Base-by-base conservation (phyloP, 2,797 vertebrate species). In the Sebastolobus alascanus region DNA sequence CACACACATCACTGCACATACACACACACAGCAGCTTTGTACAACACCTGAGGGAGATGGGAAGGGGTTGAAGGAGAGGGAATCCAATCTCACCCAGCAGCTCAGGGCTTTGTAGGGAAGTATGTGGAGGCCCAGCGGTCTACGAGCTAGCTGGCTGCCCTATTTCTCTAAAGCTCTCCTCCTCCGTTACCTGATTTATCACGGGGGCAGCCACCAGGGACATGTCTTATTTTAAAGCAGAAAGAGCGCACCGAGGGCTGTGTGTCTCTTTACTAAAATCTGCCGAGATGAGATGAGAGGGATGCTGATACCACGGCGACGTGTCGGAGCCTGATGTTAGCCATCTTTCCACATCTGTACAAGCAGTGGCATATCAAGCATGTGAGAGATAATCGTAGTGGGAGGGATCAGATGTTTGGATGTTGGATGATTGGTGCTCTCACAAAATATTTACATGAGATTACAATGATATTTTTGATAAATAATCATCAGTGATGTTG, bases 1-100 rank as follows among this genome's bases (percentile, higher is more conserved):
- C 43, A 33, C 64, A 18, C 46, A 52, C 46, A 37, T 43, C 59
- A 50, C 35, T 76, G 18, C 27, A 27, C 60, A 9, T 29, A 4
- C n/a, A 40, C 22, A 13, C 65, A 55, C 31, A 9, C 29, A 52
- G 31, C 56, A 37, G 68, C 50, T 76, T 67, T 60, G 74, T 63
- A 14, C 71, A 78, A 35, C 77, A 88, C 74, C 65, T 80, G 60
- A 67, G 80, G 75, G 78, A 75, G 82, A 58, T 3, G 25, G 77
- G 71, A 65, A 4, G 56, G 35, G 83, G 75, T 58, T 69, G 87
- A 66, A 59, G 82, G 82, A 84, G 74, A 83, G 87, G 77, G 85
- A 86, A 90, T 92, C 87, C 89, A 90, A 84, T 91, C 84, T 92
- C 65, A 73, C 65, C 86, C 79, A 61, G 83, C 73, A 68, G 87